phyloP scores from a whole-genome alignment of 1,140 invertebrate genomes.

The Papilio machaon region DNA sequence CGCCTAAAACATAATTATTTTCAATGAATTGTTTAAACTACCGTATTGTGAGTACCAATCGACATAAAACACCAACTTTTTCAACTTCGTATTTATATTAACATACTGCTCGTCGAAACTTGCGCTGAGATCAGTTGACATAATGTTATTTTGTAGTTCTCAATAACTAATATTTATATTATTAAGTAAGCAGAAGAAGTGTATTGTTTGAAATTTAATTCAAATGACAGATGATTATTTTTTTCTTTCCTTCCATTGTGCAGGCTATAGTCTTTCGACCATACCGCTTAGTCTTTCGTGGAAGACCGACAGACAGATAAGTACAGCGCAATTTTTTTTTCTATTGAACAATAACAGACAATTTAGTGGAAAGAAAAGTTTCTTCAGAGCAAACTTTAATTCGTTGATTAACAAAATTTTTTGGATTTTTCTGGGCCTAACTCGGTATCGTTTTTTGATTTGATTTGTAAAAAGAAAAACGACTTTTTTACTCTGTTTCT shows the following conservation, averaged over 20 bases:
- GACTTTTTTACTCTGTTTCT: not conserved
- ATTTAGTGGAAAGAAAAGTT: too few species aligned
- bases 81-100: slow-evolving; percentile 74
- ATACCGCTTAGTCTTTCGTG: too few species aligned
- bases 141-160: slow-evolving; percentile 43
- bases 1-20: slow-evolving; percentile 80
- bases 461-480: not conserved
- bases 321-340: too few species aligned
- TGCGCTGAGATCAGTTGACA: slow-evolving; percentile 71
- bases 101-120: slow-evolving; percentile 75
- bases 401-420: too few species aligned
- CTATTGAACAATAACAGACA: too few species aligned
- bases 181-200: not conserved
- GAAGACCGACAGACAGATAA: too few species aligned
- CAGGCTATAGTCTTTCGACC: too few species aligned
- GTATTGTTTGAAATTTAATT: not conserved
- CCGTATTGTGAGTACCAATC: slow-evolving; percentile 25
- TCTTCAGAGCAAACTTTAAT: too few species aligned
- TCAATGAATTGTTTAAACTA: slow-evolving; percentile 34
- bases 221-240: not conserved
- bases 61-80: slow-evolving; percentile 61
- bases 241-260: not conserved
- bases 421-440: too few species aligned
- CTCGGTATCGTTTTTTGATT: too few species aligned
- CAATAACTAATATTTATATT: not conserved